Base-by-base conservation (phyloP, 2,113 vertebrate species). In the Shinisaurus crocodilurus region DNA sequence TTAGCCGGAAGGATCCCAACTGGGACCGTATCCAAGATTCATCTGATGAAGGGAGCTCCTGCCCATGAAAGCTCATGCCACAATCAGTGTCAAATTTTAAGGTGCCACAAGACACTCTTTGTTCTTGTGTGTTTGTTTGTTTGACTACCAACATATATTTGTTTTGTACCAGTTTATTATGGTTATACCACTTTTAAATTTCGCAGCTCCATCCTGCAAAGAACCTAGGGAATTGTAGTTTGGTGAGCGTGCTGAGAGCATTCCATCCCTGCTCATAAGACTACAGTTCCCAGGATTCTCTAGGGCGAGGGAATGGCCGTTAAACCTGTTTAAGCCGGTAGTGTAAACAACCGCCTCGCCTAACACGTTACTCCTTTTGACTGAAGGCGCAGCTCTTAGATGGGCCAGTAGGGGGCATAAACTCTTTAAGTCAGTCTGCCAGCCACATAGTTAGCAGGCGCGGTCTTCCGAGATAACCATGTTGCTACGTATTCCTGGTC, bases 401-500 rank as follows among this genome's bases (percentile, higher is more conserved):
- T 37, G 3, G 57, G 40, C 54, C 88, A 63, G 81, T 48, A 89
- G 81, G 57, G 84, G 88, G 88, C 88, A n/a, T 16, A 83, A 25
- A 63, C 29, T 37, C 50, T 76, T 89, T 84, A n/a, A 45, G 32
- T 89, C 40, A 82, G 16, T 32, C 29, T n/a, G 7, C 54, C 18
- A 65, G 57, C 20, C 12, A 45, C 54, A 69, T 63, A 34, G 9
- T 70, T 34, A 13, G 6, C 12, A 20, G 37, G 7, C n/a, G 43
- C 79, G 60, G 10, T 25, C 0, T 43, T 37, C 34, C 48, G 40
- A 82, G 43, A 88, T 69, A 81, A 70, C 54, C 37, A 75, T 32
- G 5, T 69, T 40, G 23, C n/a, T 88, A 18, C 6, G 20, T 15
- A 72, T 82, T 34, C 27, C 48, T 43, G 70, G 25, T 60, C 32